phyloP scores from a whole-genome alignment of 2,113 vertebrate genomes.

The Plecotus auritus region DNA sequence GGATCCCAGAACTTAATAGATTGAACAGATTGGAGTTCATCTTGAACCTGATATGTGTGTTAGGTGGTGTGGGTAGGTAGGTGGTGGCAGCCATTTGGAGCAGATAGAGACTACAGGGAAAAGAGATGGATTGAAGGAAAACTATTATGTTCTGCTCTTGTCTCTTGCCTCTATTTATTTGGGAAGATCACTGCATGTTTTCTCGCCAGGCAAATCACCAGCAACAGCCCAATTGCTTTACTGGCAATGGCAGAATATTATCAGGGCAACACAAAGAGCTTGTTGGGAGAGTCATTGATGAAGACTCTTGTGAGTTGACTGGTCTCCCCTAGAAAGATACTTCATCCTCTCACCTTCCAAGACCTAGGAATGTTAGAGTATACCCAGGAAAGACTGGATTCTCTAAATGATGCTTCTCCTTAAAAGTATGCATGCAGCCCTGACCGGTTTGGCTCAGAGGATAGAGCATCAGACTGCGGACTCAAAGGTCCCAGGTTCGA shows the following conservation, averaged over 20 bases:
- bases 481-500: too few relatives aligned
- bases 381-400: not conserved
- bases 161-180: not conserved
- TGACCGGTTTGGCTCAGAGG: too few relatives aligned
- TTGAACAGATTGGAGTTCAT: not conserved
- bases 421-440: not conserved
- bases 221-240: not conserved
- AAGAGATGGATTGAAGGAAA: not conserved
- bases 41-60: not conserved
- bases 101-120: not conserved
- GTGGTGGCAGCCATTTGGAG: not conserved
- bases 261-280: not conserved
- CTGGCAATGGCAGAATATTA: not conserved
- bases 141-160: not conserved
- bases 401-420: not conserved
- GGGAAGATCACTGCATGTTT: not conserved
- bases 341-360: rapidly evolving
- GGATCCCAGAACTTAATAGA: not conserved
- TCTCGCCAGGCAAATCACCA: not conserved
- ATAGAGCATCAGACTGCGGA: too few relatives aligned
- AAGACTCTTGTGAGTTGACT: not conserved
- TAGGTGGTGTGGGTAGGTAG: not conserved
- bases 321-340: not conserved
- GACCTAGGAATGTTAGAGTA: not conserved
- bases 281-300: not conserved